Base-by-base conservation (phyloP, 2,888 invertebrate species). In the Chouioia cunea region DNA sequence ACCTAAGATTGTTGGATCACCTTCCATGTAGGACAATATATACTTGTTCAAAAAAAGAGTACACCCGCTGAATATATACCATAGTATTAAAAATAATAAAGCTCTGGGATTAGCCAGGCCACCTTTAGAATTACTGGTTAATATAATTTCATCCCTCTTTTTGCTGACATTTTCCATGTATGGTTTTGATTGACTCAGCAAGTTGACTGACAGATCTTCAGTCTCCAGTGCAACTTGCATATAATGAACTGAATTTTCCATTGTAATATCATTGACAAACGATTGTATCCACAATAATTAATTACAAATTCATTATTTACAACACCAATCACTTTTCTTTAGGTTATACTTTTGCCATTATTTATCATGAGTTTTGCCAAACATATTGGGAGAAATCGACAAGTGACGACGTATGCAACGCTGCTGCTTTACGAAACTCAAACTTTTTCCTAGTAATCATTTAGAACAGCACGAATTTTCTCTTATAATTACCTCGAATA, bases 21-120 rank as follows among this genome's bases (percentile, higher is more conserved):
- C 93, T 82, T 90, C 88, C 81, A 92, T 88, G 77, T 90, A 92
- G 0, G 91, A 89, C 71, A 93, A 86, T 79, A 93, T 93, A 81
- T 93, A 93, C 82, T 93, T 93, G 85, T 93, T 93, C 71, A 93
- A 86, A 83, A 93, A 93, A 62, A 93, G 86, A 1, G 93, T 93
- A 81, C 91, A 92, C 10, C 91, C 92, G 82, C 93, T 93, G 83
- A 93, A 93, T 80, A 93, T 88, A 80, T 93, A 93, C 93, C 93
- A 93, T 73, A 93, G 83, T 60, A 90, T 82, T 52, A 91, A 84
- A 82, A 91, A 91, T 74, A 89, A 82, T 54, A 91, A 82, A 27
- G 91, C 91, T 78, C 90, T 85, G 46, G 89, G 83, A 80, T 89
- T 90, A 54, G 87, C 86, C 64, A 91, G 83, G 23, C 91, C 91